Evolutionary conservation across 2,888 invertebrate genomes (phyloP).

Genomic region (Toxonevra muliebris): DNA sequence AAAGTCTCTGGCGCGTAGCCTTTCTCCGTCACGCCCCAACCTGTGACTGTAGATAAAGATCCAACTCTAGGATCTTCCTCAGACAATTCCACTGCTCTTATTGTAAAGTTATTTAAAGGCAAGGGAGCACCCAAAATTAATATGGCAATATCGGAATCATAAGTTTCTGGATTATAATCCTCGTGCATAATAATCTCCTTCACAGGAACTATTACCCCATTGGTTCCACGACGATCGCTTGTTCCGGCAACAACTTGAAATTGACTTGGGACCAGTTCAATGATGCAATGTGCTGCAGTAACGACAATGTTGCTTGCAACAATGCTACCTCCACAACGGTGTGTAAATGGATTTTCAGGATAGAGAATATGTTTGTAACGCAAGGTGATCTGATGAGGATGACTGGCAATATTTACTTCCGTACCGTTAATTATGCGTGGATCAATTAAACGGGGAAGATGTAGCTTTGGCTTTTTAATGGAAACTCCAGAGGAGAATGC

Average conservation of each 20-base stretch:
- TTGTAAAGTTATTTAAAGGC: conserved; percentile 52
- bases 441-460: conserved; percentile 17
- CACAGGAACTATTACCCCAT: conserved; percentile 67
- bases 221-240: conserved; percentile 61
- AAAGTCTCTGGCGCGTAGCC: conserved; percentile 46
- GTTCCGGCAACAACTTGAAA: conserved; percentile 68
- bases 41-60: conserved; percentile 45
- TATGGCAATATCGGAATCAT: conserved; percentile 70
- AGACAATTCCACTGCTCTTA: conserved; percentile 49
- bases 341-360: conserved; percentile 41
- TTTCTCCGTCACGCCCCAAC: conserved; percentile 51
- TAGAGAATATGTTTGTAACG: conserved; percentile 45
- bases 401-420: conserved; percentile 43
- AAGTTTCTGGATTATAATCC: conserved; percentile 60
- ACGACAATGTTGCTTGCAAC: conserved; percentile 36
- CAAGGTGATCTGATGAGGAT: conserved; percentile 55
- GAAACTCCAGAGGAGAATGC: conserved; percentile 11
- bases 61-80: conserved; percentile 41
- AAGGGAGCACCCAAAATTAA: conserved; percentile 47
- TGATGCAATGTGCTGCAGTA: conserved; percentile 60
- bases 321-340: conserved; percentile 57
- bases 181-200: conserved; percentile 66
- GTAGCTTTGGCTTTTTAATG: neutral
- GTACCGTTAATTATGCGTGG: conserved; percentile 57
- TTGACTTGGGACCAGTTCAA: conserved; percentile 39